These are phyloP conservation scores for Coendou prehensilis DNA, from an alignment of 2,797 vertebrate genomes.

Conservation along the genomic window DNA sequence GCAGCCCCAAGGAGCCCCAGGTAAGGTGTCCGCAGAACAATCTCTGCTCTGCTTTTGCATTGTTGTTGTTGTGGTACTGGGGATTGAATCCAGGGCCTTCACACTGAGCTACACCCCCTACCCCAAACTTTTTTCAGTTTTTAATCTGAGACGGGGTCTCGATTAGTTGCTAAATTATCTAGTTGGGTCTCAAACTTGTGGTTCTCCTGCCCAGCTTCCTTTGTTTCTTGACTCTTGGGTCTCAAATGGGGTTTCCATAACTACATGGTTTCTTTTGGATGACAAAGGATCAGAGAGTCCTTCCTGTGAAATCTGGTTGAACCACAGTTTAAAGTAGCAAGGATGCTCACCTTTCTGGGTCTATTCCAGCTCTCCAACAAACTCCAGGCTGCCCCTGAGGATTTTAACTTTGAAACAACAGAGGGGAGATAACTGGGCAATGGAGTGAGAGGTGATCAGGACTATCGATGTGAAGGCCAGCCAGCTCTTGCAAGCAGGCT, in stretches of 20 bases:
- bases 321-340: not conserved
- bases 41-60: not conserved
- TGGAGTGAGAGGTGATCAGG: not conserved
- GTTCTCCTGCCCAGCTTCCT: not conserved
- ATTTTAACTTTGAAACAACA: not conserved
- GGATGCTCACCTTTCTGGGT: not conserved
- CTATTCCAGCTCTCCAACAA: not conserved
- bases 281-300: not conserved
- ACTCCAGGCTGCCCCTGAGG: not conserved
- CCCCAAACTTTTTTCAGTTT: not conserved
- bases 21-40: not conserved
- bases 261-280: not conserved
- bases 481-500: not conserved
- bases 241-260: not conserved
- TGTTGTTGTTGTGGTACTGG: not conserved
- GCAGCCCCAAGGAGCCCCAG: not conserved
- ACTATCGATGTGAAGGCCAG: not conserved
- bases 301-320: not conserved
- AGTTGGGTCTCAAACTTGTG: not conserved
- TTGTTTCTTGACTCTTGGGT: not conserved
- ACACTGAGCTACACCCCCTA: not conserved
- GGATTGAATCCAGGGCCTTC: not conserved
- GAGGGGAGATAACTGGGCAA: not conserved
- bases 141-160: not conserved
- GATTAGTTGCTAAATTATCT: not conserved